Evolutionary conservation across 2,797 vertebrate species (phyloP), one percentile per base, ranked within the genome.

Genomic region (Eulemur rubriventer): DNA sequence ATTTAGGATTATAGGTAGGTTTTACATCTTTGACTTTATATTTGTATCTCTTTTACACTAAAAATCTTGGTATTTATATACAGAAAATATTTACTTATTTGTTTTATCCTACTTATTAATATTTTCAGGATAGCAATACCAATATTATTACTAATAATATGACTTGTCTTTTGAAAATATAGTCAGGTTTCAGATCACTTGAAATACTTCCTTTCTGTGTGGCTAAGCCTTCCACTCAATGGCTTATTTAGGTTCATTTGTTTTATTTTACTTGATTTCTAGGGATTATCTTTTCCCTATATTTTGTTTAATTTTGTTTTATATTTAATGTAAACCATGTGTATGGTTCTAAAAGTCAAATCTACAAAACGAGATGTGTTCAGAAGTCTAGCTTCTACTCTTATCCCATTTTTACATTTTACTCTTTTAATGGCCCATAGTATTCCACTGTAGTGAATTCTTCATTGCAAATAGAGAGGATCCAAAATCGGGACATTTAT

Each of bases 231-330:
- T 55, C 22, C 41, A 75, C 12, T 78, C 24, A 65, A 55, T 81
- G 46, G 90, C 17, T 84, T 57, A 90, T 30, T 80, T 65, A n/a
- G 14, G 17, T 80, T 57, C 50, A 88, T 67, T 69, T 59, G 67
- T 61, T 88, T 91, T 67, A 91, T 85, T 94, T 91, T 93, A 76
- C 63, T 82, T 93, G 55, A 46, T 65, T 63, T 96, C 91, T 59
- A 93, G 41, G 55, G 65, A 63, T 26, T 93, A 57, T 43, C 59
- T 91, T 94, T 93, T 57, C 30, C 41, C 46, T 73, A 16, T 26
- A 24, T 94, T 91, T 94, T 93, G 33, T 79, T 94, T 69, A 85
- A 65, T 46, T 87, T 79, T 81, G 17, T 33, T 95, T 75, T 57
- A 22, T 61, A 88, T 61, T 86, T 96, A 52, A 90, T 52, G 35